Conservation (phyloP, 1,140 invertebrate species). For the Aporrectodea caliginosa region DNA sequence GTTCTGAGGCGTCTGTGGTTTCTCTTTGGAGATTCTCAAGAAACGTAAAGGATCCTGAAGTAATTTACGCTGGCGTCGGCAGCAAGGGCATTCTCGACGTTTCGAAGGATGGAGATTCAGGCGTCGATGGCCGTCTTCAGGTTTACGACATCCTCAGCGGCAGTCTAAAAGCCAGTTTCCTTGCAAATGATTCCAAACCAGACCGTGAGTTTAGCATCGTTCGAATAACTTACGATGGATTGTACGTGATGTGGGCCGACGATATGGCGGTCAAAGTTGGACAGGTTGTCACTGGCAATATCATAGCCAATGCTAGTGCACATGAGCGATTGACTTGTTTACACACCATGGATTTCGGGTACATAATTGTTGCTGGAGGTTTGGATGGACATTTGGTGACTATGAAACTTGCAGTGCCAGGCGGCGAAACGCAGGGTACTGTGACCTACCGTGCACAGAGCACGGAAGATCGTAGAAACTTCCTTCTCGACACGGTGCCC, state of each 20-base stretch:
- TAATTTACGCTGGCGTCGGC: not conserved
- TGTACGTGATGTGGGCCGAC: conserved; percentile 24
- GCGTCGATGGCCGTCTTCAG: conserved; percentile 27
- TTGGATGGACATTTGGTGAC: conserved; percentile 31
- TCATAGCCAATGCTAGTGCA: conserved; percentile 13
- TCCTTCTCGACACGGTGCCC: conserved; percentile 14
- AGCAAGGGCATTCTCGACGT: conserved; percentile 25
- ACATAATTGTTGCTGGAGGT: conserved; percentile 28
- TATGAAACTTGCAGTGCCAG: conserved; percentile 20
- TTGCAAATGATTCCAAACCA: not conserved
- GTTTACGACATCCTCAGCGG: conserved; percentile 24
- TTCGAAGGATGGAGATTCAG: conserved; percentile 28
- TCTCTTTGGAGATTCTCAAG: conserved; percentile 12
- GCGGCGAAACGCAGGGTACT: not conserved
- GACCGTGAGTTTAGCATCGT: not conserved
- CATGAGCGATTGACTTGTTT: conserved; percentile 28
- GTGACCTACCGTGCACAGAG: not conserved
- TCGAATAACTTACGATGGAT: conserved; percentile 27
- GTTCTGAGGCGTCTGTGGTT: conserved; percentile 19
- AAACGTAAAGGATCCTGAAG: not conserved
- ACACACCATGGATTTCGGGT: conserved; percentile 29
- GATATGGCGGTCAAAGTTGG: conserved; percentile 15
- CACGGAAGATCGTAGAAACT: conserved; percentile 10
- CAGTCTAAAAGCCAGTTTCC: conserved; percentile 7
- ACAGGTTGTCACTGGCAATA: not conserved